Base-by-base conservation (phyloP, 2,888 invertebrate genomes). In the Mimas tiliae region DNA sequence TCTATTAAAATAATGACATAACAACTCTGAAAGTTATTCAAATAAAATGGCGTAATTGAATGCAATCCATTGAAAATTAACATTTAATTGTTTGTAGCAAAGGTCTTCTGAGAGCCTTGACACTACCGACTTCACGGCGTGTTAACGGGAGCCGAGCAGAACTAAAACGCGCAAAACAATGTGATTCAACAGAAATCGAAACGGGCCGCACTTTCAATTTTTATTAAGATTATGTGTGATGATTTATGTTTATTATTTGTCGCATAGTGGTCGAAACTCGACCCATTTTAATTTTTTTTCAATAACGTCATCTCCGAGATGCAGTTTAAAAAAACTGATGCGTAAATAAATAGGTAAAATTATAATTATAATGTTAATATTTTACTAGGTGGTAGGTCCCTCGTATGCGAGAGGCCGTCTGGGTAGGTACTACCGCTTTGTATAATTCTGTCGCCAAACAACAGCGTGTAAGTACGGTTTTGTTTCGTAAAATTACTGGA, bases 101-200 rank as follows among this genome's bases (percentile, higher is more conserved):
- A 77, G 78, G 78, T 73, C 71, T 52, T 62, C 63, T 21, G 14
- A 14, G 63, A 67, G 67, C 79, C 78, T 79, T 79, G 79, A 78
- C 79, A 75, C 69, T 58, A 67, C 55, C 69, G 72, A 71, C 75
- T 79, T 78, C 75, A 76, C 74, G 78, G 71, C 65, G 51, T 53
- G 71, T 72, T 70, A 64, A 48, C 48, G 71, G 70, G 72, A 73
- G 72, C 66, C 69, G 67, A 69, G 74, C 71, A 74, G 72, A 77
- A 73, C 69, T 69, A 73, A 70, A 67, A 65, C 66, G 70, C 58
- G 62, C 55, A 69, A 70, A 58, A 58, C 58, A 58, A 42, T 42
- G 33, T 14, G 3, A 55, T 19, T 33, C 4, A 16, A 38, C 19
- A 38, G n/a, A 16, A 27, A 27, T 27, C 27, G 27, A n/a, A 55